A percentile compares a stretch with the other conserved stretches of the same genome.
phyloP scores from a whole-genome alignment of 2,888 invertebrate genomes.

The Cataglyphis cursor region DNA sequence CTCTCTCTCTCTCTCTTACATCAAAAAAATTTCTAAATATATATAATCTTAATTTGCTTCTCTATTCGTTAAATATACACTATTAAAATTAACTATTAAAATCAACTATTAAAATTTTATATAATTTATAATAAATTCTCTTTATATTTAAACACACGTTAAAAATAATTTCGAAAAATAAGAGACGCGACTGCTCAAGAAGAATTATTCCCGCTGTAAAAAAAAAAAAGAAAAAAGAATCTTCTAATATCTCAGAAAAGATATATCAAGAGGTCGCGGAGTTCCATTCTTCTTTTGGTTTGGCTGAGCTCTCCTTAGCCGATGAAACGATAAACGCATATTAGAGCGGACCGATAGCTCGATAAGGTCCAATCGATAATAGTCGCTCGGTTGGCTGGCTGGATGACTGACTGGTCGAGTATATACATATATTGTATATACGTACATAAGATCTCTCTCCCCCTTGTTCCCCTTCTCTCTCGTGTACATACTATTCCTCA shows the following conservation, averaged over 20 bases:
- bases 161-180: not conserved
- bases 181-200: not conserved
- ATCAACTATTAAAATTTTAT: not conserved
- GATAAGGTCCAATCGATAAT: conserved; percentile 73
- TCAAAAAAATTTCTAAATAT: not conserved
- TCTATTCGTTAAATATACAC: not conserved
- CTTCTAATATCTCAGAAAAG: conserved; percentile 2
- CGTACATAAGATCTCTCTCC: conserved; percentile 38
- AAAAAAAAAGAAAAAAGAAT: not conserved
- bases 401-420: conserved; percentile 58
- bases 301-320: conserved; percentile 18
- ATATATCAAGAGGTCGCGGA: not conserved
- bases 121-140: not conserved
- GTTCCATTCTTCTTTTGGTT: conserved; percentile 14
- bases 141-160: not conserved
- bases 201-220: not conserved
- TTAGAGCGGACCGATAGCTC: conserved; percentile 69
- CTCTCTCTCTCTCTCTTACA: not conserved
- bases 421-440: conserved; percentile 46
- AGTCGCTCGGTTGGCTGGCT: conserved; percentile 61
- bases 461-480: conserved; percentile 16
- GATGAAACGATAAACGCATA: conserved; percentile 61
- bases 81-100: not conserved
- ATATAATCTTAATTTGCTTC: not conserved
- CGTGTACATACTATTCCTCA: conserved; percentile 30